Conservation (phyloP, 2,888 invertebrate genomes). For the Rhagophthalmus giganteus region DNA sequence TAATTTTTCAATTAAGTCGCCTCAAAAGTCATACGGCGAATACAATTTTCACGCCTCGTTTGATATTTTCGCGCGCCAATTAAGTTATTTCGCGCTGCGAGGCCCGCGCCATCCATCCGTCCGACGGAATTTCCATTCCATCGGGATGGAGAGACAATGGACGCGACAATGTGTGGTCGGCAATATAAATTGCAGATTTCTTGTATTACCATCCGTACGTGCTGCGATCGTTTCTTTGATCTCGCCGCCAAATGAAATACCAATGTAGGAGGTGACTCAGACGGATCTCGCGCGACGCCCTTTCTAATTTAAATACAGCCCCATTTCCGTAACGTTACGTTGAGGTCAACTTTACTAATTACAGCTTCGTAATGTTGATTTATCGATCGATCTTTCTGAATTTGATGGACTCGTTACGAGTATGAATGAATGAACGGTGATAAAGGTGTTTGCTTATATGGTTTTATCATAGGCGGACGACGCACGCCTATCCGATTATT, state of each 20-base stretch:
- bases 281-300: conserved; percentile 21
- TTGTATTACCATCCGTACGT: conserved; percentile 36
- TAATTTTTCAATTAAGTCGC: conserved; percentile 45
- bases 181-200: conserved; percentile 38
- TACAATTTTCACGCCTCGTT: conserved; percentile 17
- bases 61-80: conserved; percentile 1
- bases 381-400: neutral
- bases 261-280: conserved; percentile 26
- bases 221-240: conserved; percentile 32
- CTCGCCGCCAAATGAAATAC: conserved; percentile 31
- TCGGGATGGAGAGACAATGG: no score
- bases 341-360: conserved; percentile 14
- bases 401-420: no score
- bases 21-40: conserved; percentile 9
- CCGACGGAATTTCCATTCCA: no score
- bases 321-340: conserved; percentile 23
- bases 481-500: no score
- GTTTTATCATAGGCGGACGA: no score
- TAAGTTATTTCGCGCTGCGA: conserved; percentile 14
- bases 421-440: no score
- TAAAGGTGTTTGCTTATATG: no score
- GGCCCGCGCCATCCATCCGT: no score
- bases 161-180: conserved; percentile 26
- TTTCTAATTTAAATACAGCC: conserved; percentile 26
- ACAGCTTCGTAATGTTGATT: neutral